Base-by-base conservation (phyloP, 2,888 invertebrate genomes). In the Chalcosyrphus nemorum region DNA sequence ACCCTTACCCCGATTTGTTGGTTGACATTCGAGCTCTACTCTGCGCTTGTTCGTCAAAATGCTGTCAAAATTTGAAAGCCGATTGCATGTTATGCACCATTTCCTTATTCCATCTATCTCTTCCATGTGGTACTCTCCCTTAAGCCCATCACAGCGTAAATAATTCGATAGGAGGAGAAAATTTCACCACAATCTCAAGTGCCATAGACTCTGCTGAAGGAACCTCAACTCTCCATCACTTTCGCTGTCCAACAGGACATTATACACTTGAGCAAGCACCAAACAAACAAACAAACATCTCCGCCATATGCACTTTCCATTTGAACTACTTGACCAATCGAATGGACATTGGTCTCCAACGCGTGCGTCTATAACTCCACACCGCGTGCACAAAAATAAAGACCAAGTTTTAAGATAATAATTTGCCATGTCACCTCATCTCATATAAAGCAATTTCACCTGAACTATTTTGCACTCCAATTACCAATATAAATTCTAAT, bases 391-490 rank as follows among this genome's bases (percentile, higher is more conserved):
- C n/a, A n/a, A n/a, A 74, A 17, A 56, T 24, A 35, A 29, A 43
- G 61, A 70, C 70, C 76, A 76, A 72, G 61, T 68, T 68, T 54
- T 57, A 32, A 35, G 32, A 19, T 45, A 24, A 74, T 74, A 63
- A 74, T 74, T 61, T 74, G 50, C 68, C 76, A 70, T 65, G 71
- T 59, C 81, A 81, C 29, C 76, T 76, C 75, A 47, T 24, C 24
- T n/a, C 32, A 7, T 38, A 65, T 43, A 54, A 32, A 82, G 71
- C 61, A 82, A 78, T 82, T 82, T 82, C 82, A 78, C 78, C 78
- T 77, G 72, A 82, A 77, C 82, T 82, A 82, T 82, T 82, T 82
- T 82, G 63, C 82, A 82, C 82, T 82, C 82, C 82, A 82, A 77
- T 82, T 82, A 82, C 61, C 78, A 63, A 78, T 82, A 72, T 68